Evolutionary conservation across 2,797 vertebrate genomes (phyloP).

Genomic region (Triplophysa yarkandensis): DNA sequence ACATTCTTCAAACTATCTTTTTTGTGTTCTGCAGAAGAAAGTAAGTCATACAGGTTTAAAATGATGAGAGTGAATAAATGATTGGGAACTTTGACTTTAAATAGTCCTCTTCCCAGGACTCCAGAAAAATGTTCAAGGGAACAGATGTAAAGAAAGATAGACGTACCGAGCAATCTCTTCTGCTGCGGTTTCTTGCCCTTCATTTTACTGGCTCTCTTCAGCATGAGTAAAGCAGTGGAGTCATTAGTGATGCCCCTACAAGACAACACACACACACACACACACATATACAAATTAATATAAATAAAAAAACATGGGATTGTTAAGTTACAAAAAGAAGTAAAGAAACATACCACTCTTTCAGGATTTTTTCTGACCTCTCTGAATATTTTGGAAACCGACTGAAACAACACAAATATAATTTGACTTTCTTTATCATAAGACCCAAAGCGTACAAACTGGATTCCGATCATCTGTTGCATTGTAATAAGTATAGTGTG

Average conservation of each 20-base stretch:
- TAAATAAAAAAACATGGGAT: conserved; percentile 1
- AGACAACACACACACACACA: conserved; percentile 21
- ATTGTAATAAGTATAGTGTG: neutral
- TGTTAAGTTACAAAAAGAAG: neutral
- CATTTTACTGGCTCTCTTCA: conserved; percentile 92
- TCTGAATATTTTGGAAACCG: conserved; percentile 61
- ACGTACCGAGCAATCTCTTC: conserved; percentile 76
- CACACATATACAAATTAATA: neutral
- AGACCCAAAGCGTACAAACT: neutral
- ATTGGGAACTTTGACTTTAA: too few relatives aligned
- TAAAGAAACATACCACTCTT: conserved; percentile 84
- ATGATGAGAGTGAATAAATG: too few relatives aligned
- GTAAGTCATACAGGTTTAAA: too few relatives aligned
- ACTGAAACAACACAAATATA: neutral
- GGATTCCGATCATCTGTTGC: neutral
- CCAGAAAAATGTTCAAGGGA: neutral
- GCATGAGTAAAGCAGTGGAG: conserved; percentile 85
- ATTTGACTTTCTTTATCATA: neutral
- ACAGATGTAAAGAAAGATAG: neutral
- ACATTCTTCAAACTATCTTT: too few relatives aligned
- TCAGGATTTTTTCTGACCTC: conserved; percentile 85
- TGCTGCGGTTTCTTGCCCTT: conserved; percentile 75
- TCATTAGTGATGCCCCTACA: conserved; percentile 87
- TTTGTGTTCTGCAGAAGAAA: too few relatives aligned
- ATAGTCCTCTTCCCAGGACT: too few relatives aligned